Evolutionary conservation across 2,888 invertebrate genomes (phyloP).

Genomic region (Papilio gigon): DNA sequence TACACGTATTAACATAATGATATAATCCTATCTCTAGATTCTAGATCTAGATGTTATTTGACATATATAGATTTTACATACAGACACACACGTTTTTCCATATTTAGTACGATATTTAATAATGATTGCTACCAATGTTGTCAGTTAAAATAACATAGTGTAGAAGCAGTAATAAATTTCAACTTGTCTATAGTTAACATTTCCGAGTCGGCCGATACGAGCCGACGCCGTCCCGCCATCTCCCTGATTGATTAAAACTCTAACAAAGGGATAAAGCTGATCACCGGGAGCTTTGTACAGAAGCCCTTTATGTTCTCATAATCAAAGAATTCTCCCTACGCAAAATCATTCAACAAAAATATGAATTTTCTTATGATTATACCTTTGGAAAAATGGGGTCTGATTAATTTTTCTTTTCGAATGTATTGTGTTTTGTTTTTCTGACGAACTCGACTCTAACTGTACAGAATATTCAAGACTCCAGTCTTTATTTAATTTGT

Average conservation of each 20-base stretch:
- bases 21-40: too few species aligned
- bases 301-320: conserved; percentile 78
- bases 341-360: conserved; percentile 67
- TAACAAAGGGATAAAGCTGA: conserved; percentile 80
- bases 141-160: not conserved
- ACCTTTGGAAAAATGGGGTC: conserved; percentile 51
- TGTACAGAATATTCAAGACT: not conserved
- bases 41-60: too few species aligned
- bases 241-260: conserved; percentile 80
- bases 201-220: conserved; percentile 45
- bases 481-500: not conserved
- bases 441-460: not conserved
- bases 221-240: conserved; percentile 51
- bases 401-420: conserved; percentile 43
- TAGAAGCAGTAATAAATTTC: not conserved
- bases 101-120: too few species aligned
- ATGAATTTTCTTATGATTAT: conserved; percentile 58
- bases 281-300: conserved; percentile 72
- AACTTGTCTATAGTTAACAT: conserved; percentile 40
- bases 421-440: not conserved
- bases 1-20: too few species aligned
- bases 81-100: too few species aligned
- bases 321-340: conserved; percentile 75
- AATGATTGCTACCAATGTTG: not conserved
- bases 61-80: too few species aligned